phyloP scores from a whole-genome alignment of 2,113 vertebrate genomes.

The Odobenus rosmarus region DNA sequence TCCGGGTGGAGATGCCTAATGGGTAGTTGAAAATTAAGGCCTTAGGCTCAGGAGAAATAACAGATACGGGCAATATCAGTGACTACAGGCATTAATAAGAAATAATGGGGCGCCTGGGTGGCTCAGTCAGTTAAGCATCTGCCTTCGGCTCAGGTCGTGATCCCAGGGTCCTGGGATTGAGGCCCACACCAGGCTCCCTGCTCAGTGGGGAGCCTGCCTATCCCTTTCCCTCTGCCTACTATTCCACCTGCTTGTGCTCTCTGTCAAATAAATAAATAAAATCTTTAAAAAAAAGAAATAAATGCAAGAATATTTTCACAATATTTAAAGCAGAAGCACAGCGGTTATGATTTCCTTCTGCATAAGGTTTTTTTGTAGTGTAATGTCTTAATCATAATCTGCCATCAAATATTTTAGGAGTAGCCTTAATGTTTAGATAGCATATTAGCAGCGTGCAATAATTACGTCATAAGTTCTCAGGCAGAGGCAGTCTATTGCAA shows the following conservation, averaged over 20 bases:
- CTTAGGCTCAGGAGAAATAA: background rate
- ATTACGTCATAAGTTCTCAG: conserved; percentile 88
- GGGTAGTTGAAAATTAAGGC: background rate
- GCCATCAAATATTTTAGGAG: conserved; percentile 90
- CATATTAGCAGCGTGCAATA: conserved; percentile 92
- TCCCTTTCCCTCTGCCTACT: no score
- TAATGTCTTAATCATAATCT: conserved; percentile 91
- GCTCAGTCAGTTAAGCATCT: no score
- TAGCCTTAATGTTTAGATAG: conserved; percentile 91
- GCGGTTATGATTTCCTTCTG: conserved; percentile 87
- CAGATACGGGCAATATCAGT: background rate
- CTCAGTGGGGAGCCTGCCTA: no score
- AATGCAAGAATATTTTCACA: conserved; percentile 85
- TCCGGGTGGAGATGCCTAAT: background rate
- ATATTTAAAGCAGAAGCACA: conserved; percentile 90
- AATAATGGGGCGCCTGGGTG: background rate
- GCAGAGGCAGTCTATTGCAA: conserved; percentile 88
- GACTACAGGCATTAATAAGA: background rate
- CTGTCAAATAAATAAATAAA: no score
- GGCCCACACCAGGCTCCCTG: no score
- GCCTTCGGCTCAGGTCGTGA: no score
- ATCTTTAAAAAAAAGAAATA: background rate
- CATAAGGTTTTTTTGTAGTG: conserved; percentile 86
- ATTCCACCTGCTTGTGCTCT: no score
- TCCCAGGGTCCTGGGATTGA: no score